Evolutionary conservation across 2,888 invertebrate genomes (phyloP).

Genomic region (Abscondita cerata): DNA sequence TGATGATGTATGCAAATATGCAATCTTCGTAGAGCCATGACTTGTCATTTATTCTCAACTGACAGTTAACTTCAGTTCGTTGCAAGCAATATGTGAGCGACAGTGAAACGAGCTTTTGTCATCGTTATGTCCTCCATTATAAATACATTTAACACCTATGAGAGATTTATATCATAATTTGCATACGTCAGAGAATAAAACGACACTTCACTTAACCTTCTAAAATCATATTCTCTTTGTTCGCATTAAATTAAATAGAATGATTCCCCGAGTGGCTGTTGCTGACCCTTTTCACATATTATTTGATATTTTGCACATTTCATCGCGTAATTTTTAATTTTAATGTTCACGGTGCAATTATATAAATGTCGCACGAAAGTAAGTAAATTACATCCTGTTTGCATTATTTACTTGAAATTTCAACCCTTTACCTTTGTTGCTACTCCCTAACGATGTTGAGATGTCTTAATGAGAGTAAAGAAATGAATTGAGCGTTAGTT

Average conservation of each 20-base stretch:
- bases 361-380: background rate
- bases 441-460: constrained; percentile 14
- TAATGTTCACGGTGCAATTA: background rate
- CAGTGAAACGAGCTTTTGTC: constrained; percentile 26
- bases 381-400: background rate
- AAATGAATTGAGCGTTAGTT: constrained; percentile 14
- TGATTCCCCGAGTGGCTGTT: background rate
- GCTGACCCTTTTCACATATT: constrained; percentile 1
- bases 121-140: constrained; percentile 26
- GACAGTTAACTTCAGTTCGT: constrained; percentile 25
- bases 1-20: constrained; percentile 35
- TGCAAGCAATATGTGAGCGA: constrained; percentile 25
- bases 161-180: constrained; percentile 28
- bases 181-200: constrained; percentile 26
- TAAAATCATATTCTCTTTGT: constrained; percentile 24
- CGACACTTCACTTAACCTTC: constrained; percentile 23
- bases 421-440: constrained; percentile 23
- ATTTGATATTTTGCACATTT: background rate
- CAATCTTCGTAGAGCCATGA: constrained; percentile 24
- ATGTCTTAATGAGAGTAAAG: constrained; percentile 24
- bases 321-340: background rate
- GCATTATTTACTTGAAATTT: constrained; percentile 7
- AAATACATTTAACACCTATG: constrained; percentile 31
- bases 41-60: constrained; percentile 30
- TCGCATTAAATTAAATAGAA: constrained; percentile 10